Percentiles rank a stretch among this genome's conserved stretches.
Evolutionary conservation across 2,888 invertebrate species (phyloP).

Genomic region (Eucriotettix oculatus): DNA sequence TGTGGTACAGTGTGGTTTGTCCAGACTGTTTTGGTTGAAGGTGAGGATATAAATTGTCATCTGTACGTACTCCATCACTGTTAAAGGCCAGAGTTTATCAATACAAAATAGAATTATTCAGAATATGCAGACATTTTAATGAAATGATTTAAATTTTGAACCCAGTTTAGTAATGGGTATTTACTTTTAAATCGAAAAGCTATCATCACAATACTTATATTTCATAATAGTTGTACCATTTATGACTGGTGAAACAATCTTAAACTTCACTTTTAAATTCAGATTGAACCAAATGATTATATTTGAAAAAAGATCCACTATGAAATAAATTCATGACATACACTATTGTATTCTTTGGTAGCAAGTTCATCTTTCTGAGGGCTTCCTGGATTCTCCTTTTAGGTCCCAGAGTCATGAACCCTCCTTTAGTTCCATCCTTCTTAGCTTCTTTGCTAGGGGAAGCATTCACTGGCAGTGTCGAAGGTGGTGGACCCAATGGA

Average conservation of each 20-base stretch:
- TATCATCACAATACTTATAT: too few species aligned
- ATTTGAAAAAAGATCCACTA: too few species aligned
- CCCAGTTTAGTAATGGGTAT: too few species aligned
- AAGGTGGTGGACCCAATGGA: conserved; percentile 4
- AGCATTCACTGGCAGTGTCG: conserved; percentile 25
- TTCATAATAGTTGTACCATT: too few species aligned
- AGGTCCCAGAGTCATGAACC: conserved; percentile 80
- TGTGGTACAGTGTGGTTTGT: conserved; percentile 41
- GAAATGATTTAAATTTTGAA: too few species aligned
- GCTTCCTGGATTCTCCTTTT: conserved; percentile 71
- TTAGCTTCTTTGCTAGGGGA: conserved; percentile 43
- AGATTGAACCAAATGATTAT: too few species aligned
- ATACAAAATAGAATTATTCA: neutral
- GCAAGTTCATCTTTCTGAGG: conserved; percentile 75
- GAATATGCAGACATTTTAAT: too few species aligned
- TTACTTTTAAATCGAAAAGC: too few species aligned
- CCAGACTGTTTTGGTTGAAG: conserved; percentile 5
- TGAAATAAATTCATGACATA: conserved; percentile 15
- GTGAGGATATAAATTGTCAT: conserved; percentile 31
- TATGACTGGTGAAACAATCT: too few species aligned
- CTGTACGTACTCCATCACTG: conserved; percentile 44
- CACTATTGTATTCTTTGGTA: conserved; percentile 65
- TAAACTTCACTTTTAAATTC: too few species aligned
- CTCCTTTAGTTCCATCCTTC: conserved; percentile 24
- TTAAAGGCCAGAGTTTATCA: conserved; percentile 13